A percentile compares a stretch with the other conserved stretches of the same genome.
phyloP scores from a whole-genome alignment of 1,140 invertebrate species.

The Pseudomyrmex sp. region DNA sequence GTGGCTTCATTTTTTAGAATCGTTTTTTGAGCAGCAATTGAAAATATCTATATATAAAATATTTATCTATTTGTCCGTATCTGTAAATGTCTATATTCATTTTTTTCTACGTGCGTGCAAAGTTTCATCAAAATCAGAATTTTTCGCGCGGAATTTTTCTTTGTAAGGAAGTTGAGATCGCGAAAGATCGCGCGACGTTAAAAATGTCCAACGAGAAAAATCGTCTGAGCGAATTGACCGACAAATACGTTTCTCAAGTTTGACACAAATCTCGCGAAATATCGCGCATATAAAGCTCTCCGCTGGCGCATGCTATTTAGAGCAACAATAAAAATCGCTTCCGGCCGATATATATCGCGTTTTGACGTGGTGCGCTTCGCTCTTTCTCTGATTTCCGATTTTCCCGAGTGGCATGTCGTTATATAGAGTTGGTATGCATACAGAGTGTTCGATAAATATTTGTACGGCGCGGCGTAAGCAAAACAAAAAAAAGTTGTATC shows the following conservation, averaged over 20 bases:
- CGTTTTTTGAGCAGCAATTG: too few species aligned
- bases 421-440: background rate
- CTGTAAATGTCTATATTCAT: too few species aligned
- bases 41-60: too few species aligned
- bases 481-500: background rate
- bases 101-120: too few species aligned
- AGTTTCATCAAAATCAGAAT: too few species aligned
- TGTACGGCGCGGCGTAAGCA: background rate
- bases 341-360: background rate
- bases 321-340: conserved; percentile 35
- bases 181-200: background rate
- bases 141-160: background rate
- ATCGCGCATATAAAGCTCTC: conserved; percentile 6
- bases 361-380: background rate
- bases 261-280: conserved; percentile 15
- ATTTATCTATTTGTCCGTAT: too few species aligned
- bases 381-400: conserved; percentile 22
- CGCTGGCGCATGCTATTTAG: conserved; percentile 8
- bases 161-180: background rate
- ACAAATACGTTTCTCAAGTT: conserved; percentile 6
- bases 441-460: conserved; percentile 14
- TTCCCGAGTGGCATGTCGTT: background rate
- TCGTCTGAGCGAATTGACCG: background rate
- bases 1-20: too few species aligned
- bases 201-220: background rate